Percentiles rank a stretch among this genome's conserved stretches.
Evolutionary conservation across 2,113 vertebrate genomes (phyloP).

Genomic region (Pelobates fuscus): DNA sequence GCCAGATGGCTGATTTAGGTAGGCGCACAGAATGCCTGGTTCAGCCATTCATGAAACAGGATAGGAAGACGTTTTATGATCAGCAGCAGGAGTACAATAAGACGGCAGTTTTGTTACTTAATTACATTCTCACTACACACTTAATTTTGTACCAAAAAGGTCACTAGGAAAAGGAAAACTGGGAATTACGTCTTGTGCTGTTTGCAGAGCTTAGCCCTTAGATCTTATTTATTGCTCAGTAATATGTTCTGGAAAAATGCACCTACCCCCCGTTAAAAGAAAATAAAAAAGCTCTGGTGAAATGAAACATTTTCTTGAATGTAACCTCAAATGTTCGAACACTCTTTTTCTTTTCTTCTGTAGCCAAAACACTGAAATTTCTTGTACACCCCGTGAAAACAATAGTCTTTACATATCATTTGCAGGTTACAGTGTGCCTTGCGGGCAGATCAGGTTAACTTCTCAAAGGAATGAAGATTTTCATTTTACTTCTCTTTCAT

Average conservation of each 20-base stretch:
- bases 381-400: too few relatives aligned
- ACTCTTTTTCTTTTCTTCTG: background rate
- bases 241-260: slow-evolving; percentile 53
- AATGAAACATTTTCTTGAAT: background rate
- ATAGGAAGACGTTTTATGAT: slow-evolving; percentile 70
- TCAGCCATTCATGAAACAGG: slow-evolving; percentile 64
- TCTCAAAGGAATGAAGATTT: too few relatives aligned
- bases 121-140: slow-evolving; percentile 61
- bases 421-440: too few relatives aligned
- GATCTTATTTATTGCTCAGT: slow-evolving; percentile 57
- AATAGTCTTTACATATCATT: too few relatives aligned
- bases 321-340: background rate
- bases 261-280: background rate
- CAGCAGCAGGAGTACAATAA: slow-evolving; percentile 61
- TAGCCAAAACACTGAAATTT: background rate
- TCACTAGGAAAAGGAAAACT: slow-evolving; percentile 34
- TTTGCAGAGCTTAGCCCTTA: slow-evolving; percentile 49
- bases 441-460: too few relatives aligned
- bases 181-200: slow-evolving; percentile 58
- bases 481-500: too few relatives aligned
- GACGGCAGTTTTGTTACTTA: slow-evolving; percentile 71
- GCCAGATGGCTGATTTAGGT: slow-evolving; percentile 74
- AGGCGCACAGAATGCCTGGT: slow-evolving; percentile 68
- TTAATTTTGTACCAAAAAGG: slow-evolving; percentile 59
- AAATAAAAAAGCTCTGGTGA: background rate